Evolutionary conservation across 64 coral and sea anemone genomes (phyloP), one percentile per base, ranked within the genome.

Genomic region (Platygyra sinensis): DNA sequence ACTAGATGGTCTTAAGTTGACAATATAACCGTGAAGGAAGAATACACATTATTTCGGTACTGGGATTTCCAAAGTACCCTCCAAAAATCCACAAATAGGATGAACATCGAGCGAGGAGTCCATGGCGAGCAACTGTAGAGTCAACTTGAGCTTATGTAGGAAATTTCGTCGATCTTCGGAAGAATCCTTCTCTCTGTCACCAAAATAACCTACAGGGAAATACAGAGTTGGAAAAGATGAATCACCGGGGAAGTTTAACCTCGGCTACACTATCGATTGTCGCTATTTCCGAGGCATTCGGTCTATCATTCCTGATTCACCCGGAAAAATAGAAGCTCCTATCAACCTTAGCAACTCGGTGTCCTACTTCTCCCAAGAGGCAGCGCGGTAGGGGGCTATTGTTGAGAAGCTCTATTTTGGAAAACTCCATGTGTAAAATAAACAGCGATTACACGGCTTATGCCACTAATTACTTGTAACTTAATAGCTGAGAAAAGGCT

Each of bases 221-320:
- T 22, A 52, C 62, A 51, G 71, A 51, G 20, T 28, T 51, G 10
- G 10, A 24, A 85, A 18, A 52, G 29, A 46, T 69, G 25, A 85
- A 71, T 51, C 11, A 27, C 81, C 81, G 63, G 71, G 39, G 81
- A 85, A 85, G 22, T 24, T 8, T 51, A n/a, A 52, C 32, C 62
- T 28, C 20, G 62, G 46, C 51, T 51, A 85, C 10, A n/a, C 65
- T n/a, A 27, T 69, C 65, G 65, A 28, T 69, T 69, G 24, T 24
- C 22, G 33, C 63, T 71, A 71, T 46, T 85, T 85, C 24, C 27
- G 33, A 33, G 7, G 22, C 81, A 85, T 85, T 69, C 61, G 65
- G 20, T 13, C 5, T 69, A 24, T 85, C 81, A 85, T 85, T 85
- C 81, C 81, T 51, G 32, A 4, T 85, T 85, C 81, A 85, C 81